Base-by-base conservation (phyloP, 64 coral and sea anemone genomes). In the Pachyseris speciosa region DNA sequence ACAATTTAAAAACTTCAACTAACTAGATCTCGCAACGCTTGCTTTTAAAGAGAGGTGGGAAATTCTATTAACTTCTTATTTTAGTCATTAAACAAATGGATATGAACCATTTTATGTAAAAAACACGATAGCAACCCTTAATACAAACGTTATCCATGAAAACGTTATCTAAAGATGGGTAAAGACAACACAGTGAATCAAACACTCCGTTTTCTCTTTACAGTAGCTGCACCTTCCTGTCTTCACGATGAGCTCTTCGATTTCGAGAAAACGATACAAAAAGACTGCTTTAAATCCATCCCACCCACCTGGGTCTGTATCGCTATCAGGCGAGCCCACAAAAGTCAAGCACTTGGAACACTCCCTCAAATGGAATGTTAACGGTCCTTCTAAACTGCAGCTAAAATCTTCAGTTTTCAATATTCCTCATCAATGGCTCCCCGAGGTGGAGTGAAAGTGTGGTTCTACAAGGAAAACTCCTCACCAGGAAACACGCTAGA, bases 381-480 rank as follows among this genome's bases (percentile, higher is more conserved):
- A 16, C 16, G 37, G 7, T 42, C 6, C 37, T 0, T 72, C 69
- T 7, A 72, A n/a, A 19, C 37, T 72, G 4, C 38, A 42, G 22
- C 36, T 72, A 2, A 39, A 72, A 25, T 8, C 19, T 4, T 36
- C 69, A 36, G 34, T 1, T 9, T 72, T 42, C 6, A 42, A 15
- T 9, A 72, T 72, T 72, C 69, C 69, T 24, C 17, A 72, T 20
- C 5, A 24, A 20, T 72, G 69, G 69, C 17, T 72, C 8, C 9
- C 57, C 45, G 50, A 7, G 84, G 84, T 17, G 84, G 84, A 20
- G 33, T 87, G 1, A 87, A 87, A 37, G 68, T 87, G 31, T 87
- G 84, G 49, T 55, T 87, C 45, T 87, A 87, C 33, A 68, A 87
- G n/a, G 67, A 74, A 29, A 2, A 51, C 1, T 8, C 30, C 15